Evolutionary conservation across 2,888 invertebrate species (phyloP).

Genomic region (Lithophane socia): DNA sequence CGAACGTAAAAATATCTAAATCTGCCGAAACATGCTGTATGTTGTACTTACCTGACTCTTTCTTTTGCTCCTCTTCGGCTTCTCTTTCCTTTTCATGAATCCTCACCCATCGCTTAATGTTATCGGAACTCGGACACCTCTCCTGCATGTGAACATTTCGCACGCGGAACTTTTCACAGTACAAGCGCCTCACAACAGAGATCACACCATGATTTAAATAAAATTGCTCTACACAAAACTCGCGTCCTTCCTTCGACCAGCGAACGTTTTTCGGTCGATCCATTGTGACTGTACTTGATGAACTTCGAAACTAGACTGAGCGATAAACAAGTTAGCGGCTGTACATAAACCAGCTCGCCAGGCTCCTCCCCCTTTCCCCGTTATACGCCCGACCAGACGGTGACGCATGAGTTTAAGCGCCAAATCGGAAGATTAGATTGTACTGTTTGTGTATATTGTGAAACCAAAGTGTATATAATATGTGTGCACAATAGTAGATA

Average conservation of each 20-base stretch:
- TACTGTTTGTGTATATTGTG: slow-evolving; percentile 14
- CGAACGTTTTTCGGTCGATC: not conserved
- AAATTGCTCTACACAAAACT: slow-evolving; percentile 22
- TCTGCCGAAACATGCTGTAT: too few species aligned
- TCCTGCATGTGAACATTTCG: not conserved
- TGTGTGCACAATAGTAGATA: slow-evolving; percentile 1
- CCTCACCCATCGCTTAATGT: slow-evolving; percentile 2
- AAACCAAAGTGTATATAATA: slow-evolving; percentile 15
- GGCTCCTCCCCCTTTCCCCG: too few species aligned
- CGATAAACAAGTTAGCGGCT: not conserved
- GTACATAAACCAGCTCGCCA: not conserved
- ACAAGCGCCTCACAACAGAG: not conserved
- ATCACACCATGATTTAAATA: not conserved
- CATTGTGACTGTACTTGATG: not conserved
- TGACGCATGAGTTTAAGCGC: slow-evolving; percentile 1
- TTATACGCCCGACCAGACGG: too few species aligned
- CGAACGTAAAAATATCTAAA: too few species aligned
- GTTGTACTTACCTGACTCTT: slow-evolving; percentile 7
- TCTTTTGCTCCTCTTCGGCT: not conserved
- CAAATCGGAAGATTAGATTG: not conserved
- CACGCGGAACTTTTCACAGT: not conserved
- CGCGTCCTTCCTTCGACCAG: slow-evolving; percentile 9
- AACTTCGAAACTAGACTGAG: slow-evolving; percentile 11
- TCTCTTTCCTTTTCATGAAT: slow-evolving; percentile 8
- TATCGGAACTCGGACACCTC: not conserved